A percentile compares a stretch with the other conserved stretches of the same genome.
phyloP scores from a whole-genome alignment of 2,113 vertebrate genomes.

The Vulpes ferrilata region DNA sequence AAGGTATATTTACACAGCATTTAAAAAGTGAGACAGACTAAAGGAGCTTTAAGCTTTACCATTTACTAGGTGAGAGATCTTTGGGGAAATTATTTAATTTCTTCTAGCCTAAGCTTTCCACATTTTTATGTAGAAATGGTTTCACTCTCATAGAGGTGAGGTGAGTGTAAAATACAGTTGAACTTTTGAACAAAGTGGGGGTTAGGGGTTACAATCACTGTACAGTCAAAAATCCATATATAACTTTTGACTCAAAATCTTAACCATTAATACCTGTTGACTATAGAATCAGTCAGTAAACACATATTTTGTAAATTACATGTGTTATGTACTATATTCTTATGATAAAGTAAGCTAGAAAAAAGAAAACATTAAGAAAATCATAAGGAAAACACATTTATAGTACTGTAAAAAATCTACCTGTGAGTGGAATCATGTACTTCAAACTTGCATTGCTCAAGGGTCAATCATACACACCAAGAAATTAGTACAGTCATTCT shows the following conservation, averaged over 20 bases:
- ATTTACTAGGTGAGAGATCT: not conserved
- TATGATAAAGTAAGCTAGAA: not conserved
- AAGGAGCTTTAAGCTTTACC: not conserved
- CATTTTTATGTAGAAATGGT: not conserved
- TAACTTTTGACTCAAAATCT: not conserved
- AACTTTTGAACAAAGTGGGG: not conserved
- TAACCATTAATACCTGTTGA: not conserved
- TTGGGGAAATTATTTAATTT: conserved; percentile 32
- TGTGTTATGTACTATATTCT: not conserved
- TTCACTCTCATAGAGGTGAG: not conserved
- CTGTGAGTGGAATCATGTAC: not conserved
- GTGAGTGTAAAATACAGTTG: not conserved
- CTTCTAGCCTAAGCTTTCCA: not conserved
- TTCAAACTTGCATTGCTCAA: not conserved
- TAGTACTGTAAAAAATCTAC: not conserved
- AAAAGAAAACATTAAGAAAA: not conserved
- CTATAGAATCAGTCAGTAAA: not conserved
- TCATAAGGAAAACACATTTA: not conserved
- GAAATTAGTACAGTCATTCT: not conserved
- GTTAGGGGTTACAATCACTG: not conserved
- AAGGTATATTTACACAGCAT: not conserved
- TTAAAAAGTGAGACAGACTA: not conserved
- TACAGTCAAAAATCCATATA: not conserved
- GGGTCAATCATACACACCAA: not conserved
- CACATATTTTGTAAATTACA: not conserved